Evolutionary conservation across 2,113 vertebrate genomes (phyloP).

Genomic region (Turdus rufiventris): DNA sequence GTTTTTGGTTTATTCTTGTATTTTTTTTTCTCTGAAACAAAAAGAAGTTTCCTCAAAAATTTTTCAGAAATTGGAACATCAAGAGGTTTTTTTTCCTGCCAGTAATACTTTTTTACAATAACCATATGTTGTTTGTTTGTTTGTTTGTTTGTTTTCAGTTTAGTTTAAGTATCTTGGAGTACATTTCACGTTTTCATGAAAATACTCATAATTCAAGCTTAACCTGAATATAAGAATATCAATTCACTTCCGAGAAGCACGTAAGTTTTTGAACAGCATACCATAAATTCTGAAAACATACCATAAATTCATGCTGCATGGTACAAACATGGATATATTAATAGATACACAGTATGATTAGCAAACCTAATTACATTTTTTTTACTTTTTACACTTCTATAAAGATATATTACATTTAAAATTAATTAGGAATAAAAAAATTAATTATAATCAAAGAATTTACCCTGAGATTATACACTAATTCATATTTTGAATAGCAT

Average conservation of each 20-base stretch:
- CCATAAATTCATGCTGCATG: background rate
- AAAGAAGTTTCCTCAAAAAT: background rate
- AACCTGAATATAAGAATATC: background rate
- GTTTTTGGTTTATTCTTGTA: background rate
- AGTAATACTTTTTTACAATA: background rate
- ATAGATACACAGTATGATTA: background rate
- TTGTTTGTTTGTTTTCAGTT: background rate
- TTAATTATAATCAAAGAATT: background rate
- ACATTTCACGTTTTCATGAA: background rate
- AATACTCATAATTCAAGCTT: accelerated
- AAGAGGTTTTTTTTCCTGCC: background rate
- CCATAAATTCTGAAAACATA: background rate
- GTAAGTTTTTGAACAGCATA: background rate
- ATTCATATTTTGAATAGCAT: background rate
- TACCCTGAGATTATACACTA: background rate
- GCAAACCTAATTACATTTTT: background rate
- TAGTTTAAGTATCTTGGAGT: background rate
- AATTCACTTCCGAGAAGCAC: background rate
- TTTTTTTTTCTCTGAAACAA: background rate
- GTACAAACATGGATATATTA: background rate
- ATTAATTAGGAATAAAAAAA: background rate
- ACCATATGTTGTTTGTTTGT: background rate
- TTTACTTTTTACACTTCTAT: background rate
- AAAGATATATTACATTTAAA: background rate
- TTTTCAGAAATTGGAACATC: background rate